phyloP scores from a whole-genome alignment of 2,888 invertebrate species.

The Synanthedon formicaeformis region DNA sequence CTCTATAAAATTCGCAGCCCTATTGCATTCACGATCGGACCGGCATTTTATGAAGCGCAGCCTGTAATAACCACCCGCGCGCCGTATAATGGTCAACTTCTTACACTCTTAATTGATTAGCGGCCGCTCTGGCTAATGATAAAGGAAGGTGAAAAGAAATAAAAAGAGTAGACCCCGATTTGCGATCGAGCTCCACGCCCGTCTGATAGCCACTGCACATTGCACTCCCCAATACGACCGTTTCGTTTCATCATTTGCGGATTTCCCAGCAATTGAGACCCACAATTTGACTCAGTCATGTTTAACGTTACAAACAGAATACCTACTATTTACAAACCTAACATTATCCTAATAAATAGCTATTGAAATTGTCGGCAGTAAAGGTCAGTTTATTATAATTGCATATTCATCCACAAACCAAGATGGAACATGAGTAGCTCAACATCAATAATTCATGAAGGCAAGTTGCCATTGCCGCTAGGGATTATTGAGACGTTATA shows the following conservation, averaged over 20 bases:
- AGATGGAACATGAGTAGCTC: slow-evolving; percentile 40
- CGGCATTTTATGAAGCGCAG: slow-evolving; percentile 61
- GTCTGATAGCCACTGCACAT: slow-evolving; percentile 45
- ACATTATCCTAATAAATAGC: slow-evolving; percentile 44
- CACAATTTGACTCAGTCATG: slow-evolving; percentile 31
- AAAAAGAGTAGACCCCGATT: slow-evolving; percentile 59
- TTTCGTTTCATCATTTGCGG: not conserved
- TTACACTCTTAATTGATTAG: slow-evolving; percentile 72
- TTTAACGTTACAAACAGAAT: slow-evolving; percentile 31
- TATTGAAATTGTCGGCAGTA: slow-evolving; percentile 41
- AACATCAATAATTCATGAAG: slow-evolving; percentile 59
- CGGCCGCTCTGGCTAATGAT: slow-evolving; percentile 69
- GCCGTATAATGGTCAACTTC: slow-evolving; percentile 67
- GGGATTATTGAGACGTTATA: slow-evolving; percentile 46
- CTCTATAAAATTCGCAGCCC: slow-evolving; percentile 64
- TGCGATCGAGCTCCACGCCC: slow-evolving; percentile 46
- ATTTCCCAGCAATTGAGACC: not conserved
- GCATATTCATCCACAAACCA: slow-evolving; percentile 47
- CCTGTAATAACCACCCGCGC: slow-evolving; percentile 66
- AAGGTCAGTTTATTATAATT: slow-evolving; percentile 56
- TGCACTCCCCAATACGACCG: slow-evolving; percentile 4
- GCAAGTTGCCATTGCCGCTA: slow-evolving; percentile 27
- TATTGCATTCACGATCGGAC: slow-evolving; percentile 66
- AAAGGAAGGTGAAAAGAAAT: slow-evolving; percentile 70
- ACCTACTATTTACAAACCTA: slow-evolving; percentile 41